A percentile compares a stretch with the other conserved stretches of the same genome.
Conservation (phyloP, 2,888 invertebrate genomes). For the Drosophila infuscata region DNA sequence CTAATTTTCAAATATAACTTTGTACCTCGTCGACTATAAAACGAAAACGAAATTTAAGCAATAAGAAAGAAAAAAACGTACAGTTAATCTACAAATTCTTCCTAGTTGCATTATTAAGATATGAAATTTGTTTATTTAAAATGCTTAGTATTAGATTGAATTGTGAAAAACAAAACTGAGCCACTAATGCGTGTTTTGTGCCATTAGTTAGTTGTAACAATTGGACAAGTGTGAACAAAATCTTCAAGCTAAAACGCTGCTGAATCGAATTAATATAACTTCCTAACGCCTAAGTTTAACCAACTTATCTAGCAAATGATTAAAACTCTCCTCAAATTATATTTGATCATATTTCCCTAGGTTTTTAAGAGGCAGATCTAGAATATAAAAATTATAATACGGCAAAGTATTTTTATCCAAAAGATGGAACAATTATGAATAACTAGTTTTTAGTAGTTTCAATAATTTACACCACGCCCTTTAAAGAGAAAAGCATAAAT, state of each 20-base stretch:
- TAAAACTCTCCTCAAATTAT: conserved; percentile 36
- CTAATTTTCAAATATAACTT: conserved; percentile 74
- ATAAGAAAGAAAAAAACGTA: conserved; percentile 52
- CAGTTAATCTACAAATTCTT: conserved; percentile 62
- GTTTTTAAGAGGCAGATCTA: conserved; percentile 39
- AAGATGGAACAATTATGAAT: conserved; percentile 66
- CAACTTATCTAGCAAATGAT: conserved; percentile 29
- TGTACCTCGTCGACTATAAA: conserved; percentile 78
- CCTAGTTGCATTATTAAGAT: conserved; percentile 70
- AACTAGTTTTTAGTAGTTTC: conserved; percentile 75
- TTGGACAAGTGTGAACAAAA: conserved; percentile 75
- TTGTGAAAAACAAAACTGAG: conserved; percentile 35
- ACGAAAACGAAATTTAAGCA: conserved; percentile 36
- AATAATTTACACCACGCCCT: conserved; percentile 74
- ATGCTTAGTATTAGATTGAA: conserved; percentile 50
- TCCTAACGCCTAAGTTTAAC: conserved; percentile 47
- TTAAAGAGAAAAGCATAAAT: conserved; percentile 26
- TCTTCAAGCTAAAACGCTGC: conserved; percentile 62
- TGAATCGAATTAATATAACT: conserved; percentile 63
- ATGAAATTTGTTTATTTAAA: conserved; percentile 63
- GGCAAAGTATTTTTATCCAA: conserved; percentile 62
- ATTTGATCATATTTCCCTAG: conserved; percentile 46
- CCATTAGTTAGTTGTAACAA: conserved; percentile 51
- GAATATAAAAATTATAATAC: conserved; percentile 34
- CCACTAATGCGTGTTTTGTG: conserved; percentile 51